Evolutionary conservation across 1,140 invertebrate genomes (phyloP), one percentile per base, ranked within the genome.

Genomic region (Lasaia peninsularis): DNA sequence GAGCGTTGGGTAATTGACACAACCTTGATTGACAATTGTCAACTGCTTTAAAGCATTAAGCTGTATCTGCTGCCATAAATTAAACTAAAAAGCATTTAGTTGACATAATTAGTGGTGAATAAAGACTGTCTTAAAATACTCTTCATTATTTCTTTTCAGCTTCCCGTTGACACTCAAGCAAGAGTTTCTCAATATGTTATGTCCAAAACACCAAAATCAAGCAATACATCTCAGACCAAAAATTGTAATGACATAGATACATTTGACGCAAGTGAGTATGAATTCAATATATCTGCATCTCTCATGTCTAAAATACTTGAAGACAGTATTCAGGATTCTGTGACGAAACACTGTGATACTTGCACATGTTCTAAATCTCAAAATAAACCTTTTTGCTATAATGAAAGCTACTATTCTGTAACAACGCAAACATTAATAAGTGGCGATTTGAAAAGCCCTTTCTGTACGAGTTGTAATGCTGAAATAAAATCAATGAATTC

Each of bases 221-320:
- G 60, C 0, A 74, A 88, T 70, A 81, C 84, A 10, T 70, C 78
- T 10, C 80, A 85, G 40, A 78, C 82, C 0, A 84, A 86, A 63
- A 82, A 77, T 67, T 75, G 76, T 40, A 90, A 89, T 64, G 78
- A 80, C n/a, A 75, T 80, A 66, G 75, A 91, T 53, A 90, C 73
- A 63, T 85, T 77, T 65, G 89, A 76, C 71, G 75, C 87, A 31
- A 76, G 83, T 64, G 91, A 91, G 68, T 91, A 92, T 67, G 90
- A 91, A 16, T 96, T 97, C 60, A 93, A 95, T 69, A 96, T 98
- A 18, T 98, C 97, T 8, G 96, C 96, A 31, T 94, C 96, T 11
- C 94, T 98, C 49, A 96, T 98, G 93, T 96, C 97, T 2, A 97
- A 97, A 91, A 95, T 98, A 44, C 89, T 99, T 24, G 95, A 97